Percentiles rank a stretch among this genome's conserved stretches.
phyloP scores from a whole-genome alignment of 1,140 invertebrate genomes.

The Sitobion miscanthi region DNA sequence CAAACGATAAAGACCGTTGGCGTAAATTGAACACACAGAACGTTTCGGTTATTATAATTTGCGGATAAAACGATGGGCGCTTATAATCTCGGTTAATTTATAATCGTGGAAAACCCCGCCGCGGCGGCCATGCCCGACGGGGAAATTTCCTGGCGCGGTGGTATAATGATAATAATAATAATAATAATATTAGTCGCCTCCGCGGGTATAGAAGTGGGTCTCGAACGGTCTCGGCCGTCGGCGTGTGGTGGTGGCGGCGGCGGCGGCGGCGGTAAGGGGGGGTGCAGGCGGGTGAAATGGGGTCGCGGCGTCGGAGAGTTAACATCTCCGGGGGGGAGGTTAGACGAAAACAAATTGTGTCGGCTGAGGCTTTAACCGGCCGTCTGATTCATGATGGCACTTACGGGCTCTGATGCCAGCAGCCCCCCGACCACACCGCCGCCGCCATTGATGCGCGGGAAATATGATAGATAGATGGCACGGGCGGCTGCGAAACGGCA shows the following conservation, averaged over 20 bases:
- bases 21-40: background rate
- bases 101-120: background rate
- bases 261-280: too few relatives aligned
- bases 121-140: background rate
- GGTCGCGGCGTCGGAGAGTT: background rate
- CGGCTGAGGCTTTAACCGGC: slow-evolving; percentile 31
- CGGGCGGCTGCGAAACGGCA: background rate
- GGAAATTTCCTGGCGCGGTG: background rate
- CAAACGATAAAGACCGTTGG: background rate
- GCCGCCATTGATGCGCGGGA: background rate
- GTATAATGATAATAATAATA: background rate
- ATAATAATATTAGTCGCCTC: background rate
- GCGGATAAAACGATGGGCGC: background rate
- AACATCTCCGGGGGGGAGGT: background rate
- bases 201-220: background rate
- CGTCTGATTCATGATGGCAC: slow-evolving; percentile 39
- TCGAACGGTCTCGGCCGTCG: too few relatives aligned
- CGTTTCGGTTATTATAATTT: slow-evolving; percentile 30
- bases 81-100: slow-evolving; percentile 25
- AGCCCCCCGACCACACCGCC: too few relatives aligned
- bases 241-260: background rate
- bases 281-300: background rate
- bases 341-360: slow-evolving; percentile 34
- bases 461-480: slow-evolving; percentile 41
- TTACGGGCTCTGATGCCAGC: slow-evolving; percentile 15